These are phyloP conservation scores for rat (Rattus norvegicus) DNA, from an alignment of 2,113 vertebrate genomes.

Conservation along the genomic window DNA sequence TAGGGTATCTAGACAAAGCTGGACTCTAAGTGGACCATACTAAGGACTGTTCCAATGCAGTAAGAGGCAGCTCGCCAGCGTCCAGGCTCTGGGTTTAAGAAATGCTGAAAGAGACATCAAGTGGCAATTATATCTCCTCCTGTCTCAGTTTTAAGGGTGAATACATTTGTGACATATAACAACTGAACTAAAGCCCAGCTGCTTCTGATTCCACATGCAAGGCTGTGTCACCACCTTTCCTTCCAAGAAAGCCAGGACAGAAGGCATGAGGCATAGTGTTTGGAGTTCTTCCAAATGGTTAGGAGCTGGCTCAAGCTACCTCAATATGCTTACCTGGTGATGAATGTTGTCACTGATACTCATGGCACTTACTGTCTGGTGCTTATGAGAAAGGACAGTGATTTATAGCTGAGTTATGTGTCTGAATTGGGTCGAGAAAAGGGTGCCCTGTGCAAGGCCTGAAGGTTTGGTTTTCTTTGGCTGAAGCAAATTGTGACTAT, in stretches of 20 bases:
- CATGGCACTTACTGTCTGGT: constrained; percentile 81
- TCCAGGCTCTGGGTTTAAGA: neutral
- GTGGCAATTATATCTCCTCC: neutral
- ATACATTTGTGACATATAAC: neutral
- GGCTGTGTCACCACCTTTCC: neutral
- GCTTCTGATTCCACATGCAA: neutral
- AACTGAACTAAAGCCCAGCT: neutral
- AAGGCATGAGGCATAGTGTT: constrained; percentile 35
- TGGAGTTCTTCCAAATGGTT: constrained; percentile 75
- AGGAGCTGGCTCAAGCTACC: constrained; percentile 64
- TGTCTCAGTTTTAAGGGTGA: neutral
- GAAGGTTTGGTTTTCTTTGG: constrained; percentile 32
- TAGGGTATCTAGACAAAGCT: neutral
- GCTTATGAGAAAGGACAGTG: constrained; percentile 84
- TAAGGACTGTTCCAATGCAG: neutral
- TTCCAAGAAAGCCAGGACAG: neutral
- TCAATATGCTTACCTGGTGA: constrained; percentile 83
- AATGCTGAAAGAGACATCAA: neutral
- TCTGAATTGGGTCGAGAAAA: constrained; percentile 71
- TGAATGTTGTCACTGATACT: constrained; percentile 86
- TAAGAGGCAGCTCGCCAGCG: neutral
- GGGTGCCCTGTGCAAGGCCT: neutral
- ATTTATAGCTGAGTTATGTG: constrained; percentile 79
- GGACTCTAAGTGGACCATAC: neutral
- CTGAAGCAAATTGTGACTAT: neutral